Evolutionary conservation across 1,140 invertebrate genomes (phyloP).

Genomic region (Hypothenemus hampei): DNA sequence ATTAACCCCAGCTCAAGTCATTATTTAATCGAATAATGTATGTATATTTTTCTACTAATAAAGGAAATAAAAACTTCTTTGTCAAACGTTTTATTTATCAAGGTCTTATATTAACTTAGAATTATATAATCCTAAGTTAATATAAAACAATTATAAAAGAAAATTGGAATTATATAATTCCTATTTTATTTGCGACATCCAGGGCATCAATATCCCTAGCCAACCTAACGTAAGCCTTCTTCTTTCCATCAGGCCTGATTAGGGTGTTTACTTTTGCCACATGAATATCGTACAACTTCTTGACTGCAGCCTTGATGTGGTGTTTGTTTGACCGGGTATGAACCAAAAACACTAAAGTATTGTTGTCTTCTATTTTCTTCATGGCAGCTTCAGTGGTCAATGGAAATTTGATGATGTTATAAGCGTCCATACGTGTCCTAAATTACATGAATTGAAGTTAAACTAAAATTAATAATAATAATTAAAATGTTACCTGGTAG

Average conservation of each 20-base stretch:
- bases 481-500: constrained; percentile 51
- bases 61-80: too few species aligned
- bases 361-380: constrained; percentile 99
- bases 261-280: constrained; percentile 97
- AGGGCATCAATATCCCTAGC: constrained; percentile 97
- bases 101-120: too few species aligned
- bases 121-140: too few species aligned
- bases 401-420: constrained; percentile 96
- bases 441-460: neutral
- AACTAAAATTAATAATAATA: neutral
- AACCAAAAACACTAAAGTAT: constrained; percentile 98
- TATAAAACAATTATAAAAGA: constrained; percentile 27
- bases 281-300: constrained; percentile 98
- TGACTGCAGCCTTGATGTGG: constrained; percentile 90
- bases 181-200: constrained; percentile 99
- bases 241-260: constrained; percentile 95
- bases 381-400: constrained; percentile 99
- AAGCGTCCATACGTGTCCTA: constrained; percentile 92
- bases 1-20: too few species aligned
- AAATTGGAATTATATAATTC: constrained; percentile 86
- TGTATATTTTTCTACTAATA: too few species aligned
- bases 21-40: too few species aligned
- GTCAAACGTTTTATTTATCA: too few species aligned
- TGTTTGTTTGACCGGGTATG: constrained; percentile 96
- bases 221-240: constrained; percentile 98